Evolutionary conservation across 1,140 invertebrate species (phyloP).

Genomic region (Drosophila malerkotliana): DNA sequence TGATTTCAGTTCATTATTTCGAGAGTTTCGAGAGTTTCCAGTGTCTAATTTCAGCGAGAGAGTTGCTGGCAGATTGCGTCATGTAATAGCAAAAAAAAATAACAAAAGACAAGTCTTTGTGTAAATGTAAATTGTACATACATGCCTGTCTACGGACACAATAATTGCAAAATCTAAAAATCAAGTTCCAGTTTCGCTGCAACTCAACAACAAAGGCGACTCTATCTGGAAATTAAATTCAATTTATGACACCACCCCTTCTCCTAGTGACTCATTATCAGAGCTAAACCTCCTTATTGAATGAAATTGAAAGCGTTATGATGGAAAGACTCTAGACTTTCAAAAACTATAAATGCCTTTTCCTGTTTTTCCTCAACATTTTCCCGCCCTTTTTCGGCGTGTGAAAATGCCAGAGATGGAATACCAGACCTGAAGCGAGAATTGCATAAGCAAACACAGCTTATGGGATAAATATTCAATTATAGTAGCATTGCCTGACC

Average conservation of each 20-base stretch:
- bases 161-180: conserved; percentile 52
- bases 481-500: conserved; percentile 42
- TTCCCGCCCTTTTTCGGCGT: conserved; percentile 48
- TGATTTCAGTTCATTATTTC: conserved; percentile 45
- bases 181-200: conserved; percentile 36
- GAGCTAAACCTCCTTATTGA: conserved; percentile 37
- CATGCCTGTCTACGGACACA: conserved; percentile 3
- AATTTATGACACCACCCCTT: conserved; percentile 40
- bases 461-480: conserved; percentile 27
- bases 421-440: conserved; percentile 43
- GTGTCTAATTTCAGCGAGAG: conserved; percentile 40
- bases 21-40: conserved; percentile 48
- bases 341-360: conserved; percentile 11
- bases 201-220: conserved; percentile 37
- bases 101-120: conserved; percentile 19
- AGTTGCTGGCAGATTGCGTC: conserved; percentile 41
- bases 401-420: conserved; percentile 54
- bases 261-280: conserved; percentile 23
- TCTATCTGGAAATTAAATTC: conserved; percentile 44
- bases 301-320: conserved; percentile 61
- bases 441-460: conserved; percentile 64
- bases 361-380: conserved; percentile 21
- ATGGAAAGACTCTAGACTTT: too few species aligned
- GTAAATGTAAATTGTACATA: conserved; percentile 18
- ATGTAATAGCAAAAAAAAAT: conserved; percentile 29